These are phyloP conservation scores for Brachypterus glaber DNA, from an alignment of 2,888 invertebrate species.

Conservation along the genomic window DNA sequence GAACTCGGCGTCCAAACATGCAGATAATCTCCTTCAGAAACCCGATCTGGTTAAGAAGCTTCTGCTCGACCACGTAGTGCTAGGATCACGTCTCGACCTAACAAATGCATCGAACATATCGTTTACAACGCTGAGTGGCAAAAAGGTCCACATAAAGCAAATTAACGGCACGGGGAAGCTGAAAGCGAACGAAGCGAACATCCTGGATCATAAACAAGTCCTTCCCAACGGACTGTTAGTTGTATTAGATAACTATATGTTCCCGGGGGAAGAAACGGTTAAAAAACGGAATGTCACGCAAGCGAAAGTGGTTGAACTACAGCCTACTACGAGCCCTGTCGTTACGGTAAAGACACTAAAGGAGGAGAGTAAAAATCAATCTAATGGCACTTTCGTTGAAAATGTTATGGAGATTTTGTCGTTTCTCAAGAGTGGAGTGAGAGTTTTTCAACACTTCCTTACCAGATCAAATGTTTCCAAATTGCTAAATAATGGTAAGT, in stretches of 20 bases:
- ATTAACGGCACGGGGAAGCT: conserved; percentile 32
- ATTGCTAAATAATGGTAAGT: conserved; percentile 45
- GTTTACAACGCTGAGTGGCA: conserved; percentile 43
- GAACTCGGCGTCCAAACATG: conserved; percentile 42
- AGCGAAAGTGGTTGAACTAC: conserved; percentile 20
- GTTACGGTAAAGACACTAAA: conserved; percentile 26
- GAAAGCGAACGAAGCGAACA: conserved; percentile 39
- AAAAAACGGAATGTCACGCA: conserved; percentile 22
- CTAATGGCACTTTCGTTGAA: conserved; percentile 40
- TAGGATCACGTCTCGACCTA: conserved; percentile 46
- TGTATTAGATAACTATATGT: conserved; percentile 41
- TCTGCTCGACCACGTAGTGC: conserved; percentile 50
- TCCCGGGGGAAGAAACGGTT: conserved; percentile 28
- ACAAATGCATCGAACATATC: conserved; percentile 41
- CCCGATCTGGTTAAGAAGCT: conserved; percentile 48
- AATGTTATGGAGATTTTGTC: conserved; percentile 46
- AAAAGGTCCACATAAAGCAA: conserved; percentile 35
- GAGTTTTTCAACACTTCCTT: conserved; percentile 55
- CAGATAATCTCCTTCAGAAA: conserved; percentile 35
- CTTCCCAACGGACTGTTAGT: conserved; percentile 41
- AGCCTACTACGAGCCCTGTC: no score
- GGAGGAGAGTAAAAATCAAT: conserved; percentile 27
- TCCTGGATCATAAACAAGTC: conserved; percentile 37
- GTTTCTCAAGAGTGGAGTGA: conserved; percentile 52
- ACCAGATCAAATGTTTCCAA: conserved; percentile 51